Evolutionary conservation across 2,113 vertebrate genomes (phyloP).

Genomic region (Ochotona curzoniae): DNA sequence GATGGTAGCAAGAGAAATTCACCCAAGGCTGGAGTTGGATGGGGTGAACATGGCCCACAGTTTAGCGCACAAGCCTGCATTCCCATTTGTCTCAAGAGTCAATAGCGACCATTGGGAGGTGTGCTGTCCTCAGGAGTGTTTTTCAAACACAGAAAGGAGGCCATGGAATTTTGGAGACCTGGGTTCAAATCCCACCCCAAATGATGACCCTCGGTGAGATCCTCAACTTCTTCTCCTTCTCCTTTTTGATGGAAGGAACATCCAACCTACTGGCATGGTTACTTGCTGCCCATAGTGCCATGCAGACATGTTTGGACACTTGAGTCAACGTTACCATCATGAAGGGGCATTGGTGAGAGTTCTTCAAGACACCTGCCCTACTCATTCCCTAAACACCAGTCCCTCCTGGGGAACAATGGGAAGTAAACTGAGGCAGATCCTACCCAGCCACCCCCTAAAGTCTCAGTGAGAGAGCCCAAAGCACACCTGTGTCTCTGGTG

Average conservation of each 20-base stretch:
- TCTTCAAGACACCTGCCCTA: constrained; percentile 1
- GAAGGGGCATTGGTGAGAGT: not conserved
- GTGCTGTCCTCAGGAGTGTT: not conserved
- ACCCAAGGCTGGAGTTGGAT: not conserved
- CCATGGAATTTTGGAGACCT: not conserved
- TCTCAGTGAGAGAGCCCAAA: not conserved
- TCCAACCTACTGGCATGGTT: not conserved
- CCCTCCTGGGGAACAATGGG: not conserved
- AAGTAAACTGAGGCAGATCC: not conserved
- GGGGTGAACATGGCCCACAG: not conserved
- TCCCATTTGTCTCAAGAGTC: not conserved
- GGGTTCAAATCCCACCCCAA: not conserved
- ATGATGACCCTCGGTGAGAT: not conserved
- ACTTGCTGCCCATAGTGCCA: no score
- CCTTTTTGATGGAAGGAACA: constrained; percentile 19
- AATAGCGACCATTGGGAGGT: not conserved
- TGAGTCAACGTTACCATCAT: not conserved
- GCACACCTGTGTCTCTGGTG: not conserved
- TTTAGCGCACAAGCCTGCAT: not conserved
- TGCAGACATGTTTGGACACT: not conserved
- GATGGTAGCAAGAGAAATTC: not conserved
- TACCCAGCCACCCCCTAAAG: not conserved
- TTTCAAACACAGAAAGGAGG: not conserved
- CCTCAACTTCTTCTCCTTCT: not conserved
- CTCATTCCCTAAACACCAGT: not conserved